These are phyloP conservation scores for Percina caprodes DNA, from an alignment of 2,113 vertebrate species.

Conservation along the genomic window DNA sequence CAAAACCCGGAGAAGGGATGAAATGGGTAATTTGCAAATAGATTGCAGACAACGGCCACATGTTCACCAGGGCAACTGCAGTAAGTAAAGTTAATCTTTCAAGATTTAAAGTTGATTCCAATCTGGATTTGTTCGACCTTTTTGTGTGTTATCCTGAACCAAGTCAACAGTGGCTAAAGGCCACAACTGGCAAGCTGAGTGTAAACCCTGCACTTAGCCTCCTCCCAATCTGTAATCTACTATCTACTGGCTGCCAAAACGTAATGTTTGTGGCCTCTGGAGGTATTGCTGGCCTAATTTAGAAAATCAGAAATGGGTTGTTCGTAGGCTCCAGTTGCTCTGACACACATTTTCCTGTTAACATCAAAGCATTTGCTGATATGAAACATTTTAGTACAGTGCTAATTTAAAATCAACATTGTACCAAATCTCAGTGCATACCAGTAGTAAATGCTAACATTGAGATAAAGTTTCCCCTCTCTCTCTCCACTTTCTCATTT, in stretches of 20 bases:
- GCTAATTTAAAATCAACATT: not conserved
- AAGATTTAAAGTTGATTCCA: conserved; percentile 44
- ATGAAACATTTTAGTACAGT: not conserved
- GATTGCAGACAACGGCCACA: not conserved
- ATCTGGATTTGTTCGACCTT: conserved; percentile 48
- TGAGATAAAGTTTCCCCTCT: not conserved
- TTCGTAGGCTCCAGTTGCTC: conserved; percentile 16
- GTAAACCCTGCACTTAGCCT: conserved; percentile 17
- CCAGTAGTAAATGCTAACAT: not conserved
- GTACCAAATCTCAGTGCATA: not conserved
- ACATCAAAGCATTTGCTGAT: not conserved
- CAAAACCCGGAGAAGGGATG: not conserved
- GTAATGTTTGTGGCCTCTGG: conserved; percentile 8
- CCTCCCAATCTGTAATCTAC: no score
- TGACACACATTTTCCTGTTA: conserved; percentile 6
- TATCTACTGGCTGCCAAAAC: conserved; percentile 12
- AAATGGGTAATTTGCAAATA: conserved; percentile 46
- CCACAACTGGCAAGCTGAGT: not conserved
- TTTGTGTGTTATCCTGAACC: conserved; percentile 44
- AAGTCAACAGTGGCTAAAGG: conserved; percentile 33
- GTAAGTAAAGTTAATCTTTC: conserved; percentile 42
- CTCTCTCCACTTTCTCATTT: no score
- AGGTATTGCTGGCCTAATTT: conserved; percentile 35
- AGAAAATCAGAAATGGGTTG: conserved; percentile 29
- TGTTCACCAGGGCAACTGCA: conserved; percentile 37